Base-by-base conservation (phyloP, 2,797 vertebrate species). In the Danio albolineatus region DNA sequence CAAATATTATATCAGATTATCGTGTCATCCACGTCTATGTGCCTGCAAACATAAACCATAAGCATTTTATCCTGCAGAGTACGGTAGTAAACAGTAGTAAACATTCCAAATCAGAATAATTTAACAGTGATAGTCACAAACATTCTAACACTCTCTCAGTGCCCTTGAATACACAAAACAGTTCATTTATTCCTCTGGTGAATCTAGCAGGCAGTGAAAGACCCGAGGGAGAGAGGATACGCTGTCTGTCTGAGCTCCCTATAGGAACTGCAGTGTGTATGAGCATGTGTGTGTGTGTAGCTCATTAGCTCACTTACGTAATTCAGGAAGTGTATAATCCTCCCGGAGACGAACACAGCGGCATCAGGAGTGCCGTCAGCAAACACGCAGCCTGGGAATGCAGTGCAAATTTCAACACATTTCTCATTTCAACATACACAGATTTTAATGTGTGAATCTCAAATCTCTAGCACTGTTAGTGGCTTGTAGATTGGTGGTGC, bases 231-330 rank as follows among this genome's bases (percentile, higher is more conserved):
- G 19, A 64, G 49, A 73, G 69, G 76, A 69, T 51, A 59, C 53
- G 39, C 76, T 59, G 36, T 51, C 54, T 78, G 53, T 69, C 44
- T 59, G 54, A 78, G 57, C 43, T 75, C 73, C 76, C 67, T 36
- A 36, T 59, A 70, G 78, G 84, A 57, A 83, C 59, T 49, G 83
- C 85, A 88, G 91, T 90, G 88, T 91, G 90, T 72, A 6, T 17
- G 69, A 66, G 39, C n/a, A 9, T 46, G 41, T 38, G 64, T 67
- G 53, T 73, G 44, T 70, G 57, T 61, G 21, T 4, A 92, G 93
- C 92, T 94, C 91, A 93, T 94, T 94, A 94, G 91, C 91, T 91
- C 88, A 86, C 89, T 95, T 94, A 94, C 92, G 92, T 93, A 94
- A 94, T 94, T 92, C 92, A 90, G 87, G 91, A 89, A 90, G 86